A percentile compares a stretch with the other conserved stretches of the same genome.
phyloP scores from a whole-genome alignment of 2,113 vertebrate genomes.

The Baryphthengus martii region DNA sequence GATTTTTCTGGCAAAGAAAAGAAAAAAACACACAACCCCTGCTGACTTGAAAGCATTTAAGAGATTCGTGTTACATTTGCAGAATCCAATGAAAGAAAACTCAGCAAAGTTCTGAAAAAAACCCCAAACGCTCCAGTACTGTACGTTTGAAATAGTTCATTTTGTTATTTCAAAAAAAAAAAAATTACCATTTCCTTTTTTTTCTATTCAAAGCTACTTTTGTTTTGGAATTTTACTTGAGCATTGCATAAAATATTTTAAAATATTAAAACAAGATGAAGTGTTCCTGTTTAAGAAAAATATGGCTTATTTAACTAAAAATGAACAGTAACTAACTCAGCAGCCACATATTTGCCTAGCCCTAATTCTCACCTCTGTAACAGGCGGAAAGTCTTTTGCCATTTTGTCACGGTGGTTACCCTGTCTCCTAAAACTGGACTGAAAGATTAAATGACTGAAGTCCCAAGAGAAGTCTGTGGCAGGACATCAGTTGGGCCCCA shows the following conservation, averaged over 20 bases:
- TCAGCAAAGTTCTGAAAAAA: background rate
- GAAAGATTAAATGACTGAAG: background rate
- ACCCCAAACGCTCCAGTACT: background rate
- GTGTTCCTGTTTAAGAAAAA: background rate
- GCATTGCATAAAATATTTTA: background rate
- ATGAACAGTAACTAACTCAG: background rate
- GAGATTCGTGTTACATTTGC: background rate
- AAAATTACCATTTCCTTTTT: background rate
- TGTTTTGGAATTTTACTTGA: background rate
- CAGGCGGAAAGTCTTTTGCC: background rate
- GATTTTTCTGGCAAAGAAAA: background rate
- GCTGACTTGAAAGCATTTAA: background rate
- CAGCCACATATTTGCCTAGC: background rate
- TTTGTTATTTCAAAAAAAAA: background rate
- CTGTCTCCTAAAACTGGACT: background rate
- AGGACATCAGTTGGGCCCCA: background rate
- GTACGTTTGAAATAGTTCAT: background rate
- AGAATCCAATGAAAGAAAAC: background rate
- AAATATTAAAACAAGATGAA: background rate
- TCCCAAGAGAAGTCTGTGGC: background rate
- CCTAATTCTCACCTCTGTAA: background rate
- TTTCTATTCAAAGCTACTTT: background rate
- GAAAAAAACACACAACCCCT: background rate
- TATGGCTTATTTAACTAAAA: background rate
- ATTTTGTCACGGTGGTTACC: background rate